Base-by-base conservation (phyloP, 1,140 invertebrate species). In the Anthonomus grandis region DNA sequence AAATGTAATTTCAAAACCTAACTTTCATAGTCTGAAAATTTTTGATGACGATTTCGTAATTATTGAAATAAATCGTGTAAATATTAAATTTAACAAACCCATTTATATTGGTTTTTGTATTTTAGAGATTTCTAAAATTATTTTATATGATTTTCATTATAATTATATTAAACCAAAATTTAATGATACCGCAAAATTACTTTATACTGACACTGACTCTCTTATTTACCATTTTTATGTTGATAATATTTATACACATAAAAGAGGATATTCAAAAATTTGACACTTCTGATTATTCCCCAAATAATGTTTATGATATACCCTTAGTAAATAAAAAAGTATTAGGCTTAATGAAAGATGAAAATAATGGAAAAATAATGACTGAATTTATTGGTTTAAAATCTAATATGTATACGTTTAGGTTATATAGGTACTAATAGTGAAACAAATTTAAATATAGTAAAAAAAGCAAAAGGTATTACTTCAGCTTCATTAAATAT, bases 1-100 rank as follows among this genome's bases (percentile, higher is more conserved):
- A 27, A 18, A 37, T 57, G 39, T 18, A n/a, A 64, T 67, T 39
- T 51, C 57, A 4, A 63, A 54, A 45, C 57, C 61, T 23, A 58
- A 60, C 25, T 67, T 67, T 58, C 50, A 62, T 19, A 59, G 50
- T 39, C 48, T 39, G n/a, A 23, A 47, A 24, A 60, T 65, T 44
- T 62, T 65, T 42, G 44, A 57, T 49, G 41, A 63, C 22, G 23
- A 64, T 44, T 27, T 61, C 13, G 24, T 64, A 17, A 36, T 49
- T 2, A 46, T 65, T 45, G 58, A 65, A 64, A 50, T 67, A 38
- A 65, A 59, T 10, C 56, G 37, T 37, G 34, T 55, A 23, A 25
- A 62, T 45, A 48, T 62, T 15, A 12, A 44, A 24, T 47, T 59
- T 24, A 59, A 57, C 44, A 64, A 64, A 56, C 62, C 59, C 4